Evolutionary conservation across 2,113 vertebrate genomes (phyloP).

Genomic region (Thunnus thynnus): DNA sequence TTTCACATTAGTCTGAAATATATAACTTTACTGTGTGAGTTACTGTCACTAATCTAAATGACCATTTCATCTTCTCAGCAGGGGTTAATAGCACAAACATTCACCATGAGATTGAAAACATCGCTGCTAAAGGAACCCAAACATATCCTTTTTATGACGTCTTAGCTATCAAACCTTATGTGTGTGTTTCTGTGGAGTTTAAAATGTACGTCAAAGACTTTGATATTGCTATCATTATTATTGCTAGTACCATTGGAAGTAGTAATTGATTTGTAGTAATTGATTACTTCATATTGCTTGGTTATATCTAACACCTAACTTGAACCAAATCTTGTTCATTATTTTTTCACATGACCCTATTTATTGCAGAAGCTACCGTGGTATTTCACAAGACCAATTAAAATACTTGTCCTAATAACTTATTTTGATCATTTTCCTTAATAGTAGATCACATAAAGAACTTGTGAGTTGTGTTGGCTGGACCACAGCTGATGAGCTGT

Average conservation of each 20-base stretch:
- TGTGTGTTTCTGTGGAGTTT: background rate
- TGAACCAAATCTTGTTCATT: background rate
- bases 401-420: background rate
- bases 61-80: conserved; percentile 26
- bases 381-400: background rate
- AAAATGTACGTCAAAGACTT: background rate
- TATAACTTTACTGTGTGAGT: background rate
- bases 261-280: background rate
- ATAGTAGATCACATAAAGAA: conserved; percentile 90
- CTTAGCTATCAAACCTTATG: background rate
- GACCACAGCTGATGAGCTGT: conserved; percentile 95
- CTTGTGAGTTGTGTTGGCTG: conserved; percentile 96
- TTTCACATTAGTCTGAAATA: background rate
- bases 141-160: conserved; percentile 92
- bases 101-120: conserved; percentile 93
- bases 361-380: background rate
- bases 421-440: conserved; percentile 80
- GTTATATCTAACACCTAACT: background rate
- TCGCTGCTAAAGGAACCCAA: conserved; percentile 96
- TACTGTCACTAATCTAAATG: conserved; percentile 11
- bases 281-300: background rate
- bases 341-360: background rate
- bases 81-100: conserved; percentile 31
- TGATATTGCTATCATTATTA: background rate
- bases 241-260: background rate